phyloP scores from a whole-genome alignment of 2,113 vertebrate genomes.

The Cebus imitator region DNA sequence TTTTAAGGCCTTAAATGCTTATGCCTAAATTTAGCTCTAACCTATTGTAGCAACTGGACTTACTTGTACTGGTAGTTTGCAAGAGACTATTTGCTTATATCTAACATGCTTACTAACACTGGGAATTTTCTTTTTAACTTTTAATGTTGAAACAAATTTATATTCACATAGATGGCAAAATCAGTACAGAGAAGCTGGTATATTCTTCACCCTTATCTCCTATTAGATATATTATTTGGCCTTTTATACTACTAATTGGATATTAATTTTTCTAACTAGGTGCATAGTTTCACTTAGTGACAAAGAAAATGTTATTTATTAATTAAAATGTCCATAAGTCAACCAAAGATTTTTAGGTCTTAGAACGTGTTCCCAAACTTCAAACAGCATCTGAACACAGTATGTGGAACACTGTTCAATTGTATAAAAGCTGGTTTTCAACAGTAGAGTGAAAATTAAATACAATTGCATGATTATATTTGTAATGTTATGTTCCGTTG shows the following conservation, averaged over 20 bases:
- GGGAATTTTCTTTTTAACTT: background rate
- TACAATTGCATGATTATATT: background rate
- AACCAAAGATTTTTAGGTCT: background rate
- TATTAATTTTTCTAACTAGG: background rate
- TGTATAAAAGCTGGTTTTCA: background rate
- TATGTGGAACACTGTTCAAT: background rate
- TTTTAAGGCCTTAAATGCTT: background rate
- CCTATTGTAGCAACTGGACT: background rate
- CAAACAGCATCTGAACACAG: background rate
- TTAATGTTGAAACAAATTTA: background rate
- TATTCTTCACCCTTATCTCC: background rate
- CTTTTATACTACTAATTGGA: background rate
- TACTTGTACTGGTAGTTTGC: background rate
- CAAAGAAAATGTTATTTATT: background rate
- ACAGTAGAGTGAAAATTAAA: background rate
- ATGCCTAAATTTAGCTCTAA: background rate
- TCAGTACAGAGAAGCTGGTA: background rate
- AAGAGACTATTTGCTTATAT: background rate
- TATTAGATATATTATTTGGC: background rate
- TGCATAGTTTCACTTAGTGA: background rate
- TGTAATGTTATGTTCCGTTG: background rate
- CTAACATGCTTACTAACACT: background rate
- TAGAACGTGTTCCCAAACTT: background rate
- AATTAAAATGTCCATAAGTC: background rate
- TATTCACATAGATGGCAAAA: background rate